phyloP scores from a whole-genome alignment of 2,888 invertebrate genomes.

The Odontomyia ornata region DNA sequence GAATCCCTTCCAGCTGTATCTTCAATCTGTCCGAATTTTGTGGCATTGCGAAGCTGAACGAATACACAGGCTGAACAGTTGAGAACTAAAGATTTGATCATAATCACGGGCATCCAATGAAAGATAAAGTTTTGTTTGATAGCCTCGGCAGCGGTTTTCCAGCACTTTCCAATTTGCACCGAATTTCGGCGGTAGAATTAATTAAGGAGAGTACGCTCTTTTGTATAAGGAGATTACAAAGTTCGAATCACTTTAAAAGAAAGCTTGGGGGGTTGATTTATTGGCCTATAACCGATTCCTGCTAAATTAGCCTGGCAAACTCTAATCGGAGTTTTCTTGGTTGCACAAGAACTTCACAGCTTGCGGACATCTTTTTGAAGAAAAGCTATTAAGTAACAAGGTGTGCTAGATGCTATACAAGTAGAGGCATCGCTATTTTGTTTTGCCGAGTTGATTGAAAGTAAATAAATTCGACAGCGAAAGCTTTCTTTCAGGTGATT shows the following conservation, averaged over 20 bases:
- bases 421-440: too few relatives aligned
- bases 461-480: too few relatives aligned
- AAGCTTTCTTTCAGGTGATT: too few relatives aligned
- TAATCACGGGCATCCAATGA: background rate
- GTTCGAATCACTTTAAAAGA: slow-evolving; percentile 6
- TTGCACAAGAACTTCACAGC: too few relatives aligned
- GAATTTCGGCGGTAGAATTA: slow-evolving; percentile 17
- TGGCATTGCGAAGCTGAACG: too few relatives aligned
- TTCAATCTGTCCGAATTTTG: too few relatives aligned
- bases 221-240: slow-evolving; percentile 19
- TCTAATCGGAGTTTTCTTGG: background rate
- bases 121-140: slow-evolving; percentile 22
- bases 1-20: too few relatives aligned
- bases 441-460: too few relatives aligned
- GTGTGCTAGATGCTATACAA: too few relatives aligned
- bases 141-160: slow-evolving; percentile 1
- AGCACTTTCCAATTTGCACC: slow-evolving; percentile 3
- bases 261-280: background rate
- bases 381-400: too few relatives aligned
- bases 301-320: background rate
- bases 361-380: too few relatives aligned
- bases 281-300: background rate
- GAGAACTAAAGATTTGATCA: slow-evolving; percentile 20
- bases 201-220: slow-evolving; percentile 20
- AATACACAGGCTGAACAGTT: too few relatives aligned